A percentile compares a stretch with the other conserved stretches of the same genome.
Evolutionary conservation across 2,888 invertebrate species (phyloP).

Genomic region (Drosophila fungiperda): DNA sequence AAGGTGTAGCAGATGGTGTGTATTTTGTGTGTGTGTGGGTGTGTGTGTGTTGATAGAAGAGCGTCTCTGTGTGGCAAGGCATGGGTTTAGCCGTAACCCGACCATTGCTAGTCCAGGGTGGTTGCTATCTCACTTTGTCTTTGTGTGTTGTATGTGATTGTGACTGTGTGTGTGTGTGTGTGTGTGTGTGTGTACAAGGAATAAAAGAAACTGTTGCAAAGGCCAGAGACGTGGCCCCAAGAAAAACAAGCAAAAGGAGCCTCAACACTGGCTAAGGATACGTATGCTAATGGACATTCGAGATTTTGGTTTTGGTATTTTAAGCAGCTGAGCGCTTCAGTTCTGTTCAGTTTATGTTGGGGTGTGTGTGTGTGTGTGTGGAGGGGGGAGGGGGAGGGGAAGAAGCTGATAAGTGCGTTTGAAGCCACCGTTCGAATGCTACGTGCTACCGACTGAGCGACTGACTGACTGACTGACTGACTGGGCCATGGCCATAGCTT

Average conservation of each 20-base stretch:
- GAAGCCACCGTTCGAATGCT: conserved; percentile 77
- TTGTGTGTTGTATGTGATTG: conserved; percentile 11
- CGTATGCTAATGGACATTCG: conserved; percentile 82
- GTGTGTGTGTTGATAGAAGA: conserved; percentile 17
- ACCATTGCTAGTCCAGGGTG: conserved; percentile 51
- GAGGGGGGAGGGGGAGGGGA: background rate
- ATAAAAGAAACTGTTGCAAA: conserved; percentile 54
- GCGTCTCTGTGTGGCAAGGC: conserved; percentile 12
- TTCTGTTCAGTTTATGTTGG: conserved; percentile 49
- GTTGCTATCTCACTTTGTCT: conserved; percentile 17
- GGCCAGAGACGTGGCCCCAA: conserved; percentile 54
- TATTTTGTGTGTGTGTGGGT: conserved; percentile 43
- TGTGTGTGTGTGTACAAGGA: conserved; percentile 40
- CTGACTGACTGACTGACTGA: conserved; percentile 23
- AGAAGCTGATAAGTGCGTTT: conserved; percentile 80
- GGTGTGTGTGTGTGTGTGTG: conserved; percentile 11
- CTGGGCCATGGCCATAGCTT: conserved; percentile 54
- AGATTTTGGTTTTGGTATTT: conserved; percentile 81
- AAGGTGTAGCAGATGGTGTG: conserved; percentile 79
- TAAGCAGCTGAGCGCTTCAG: conserved; percentile 66
- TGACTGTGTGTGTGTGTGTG: conserved; percentile 25
- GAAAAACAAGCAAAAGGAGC: conserved; percentile 24
- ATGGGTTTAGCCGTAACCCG: conserved; percentile 33
- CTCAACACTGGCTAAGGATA: conserved; percentile 31
- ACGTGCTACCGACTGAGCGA: conserved; percentile 54